Conservation (phyloP, 2,797 vertebrate genomes). For the Leucoraja ocellata region DNA sequence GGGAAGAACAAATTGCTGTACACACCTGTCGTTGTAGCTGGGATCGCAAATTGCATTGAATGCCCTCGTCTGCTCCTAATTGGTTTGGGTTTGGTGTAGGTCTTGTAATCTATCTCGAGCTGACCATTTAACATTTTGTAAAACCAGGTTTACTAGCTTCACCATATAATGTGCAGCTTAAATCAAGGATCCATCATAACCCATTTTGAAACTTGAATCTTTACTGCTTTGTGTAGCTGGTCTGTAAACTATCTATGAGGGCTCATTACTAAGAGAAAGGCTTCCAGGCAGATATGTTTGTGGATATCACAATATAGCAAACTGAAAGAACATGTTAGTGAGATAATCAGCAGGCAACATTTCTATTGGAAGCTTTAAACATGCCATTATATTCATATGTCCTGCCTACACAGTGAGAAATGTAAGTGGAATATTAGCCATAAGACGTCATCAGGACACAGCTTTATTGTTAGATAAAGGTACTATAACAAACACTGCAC, state of each 20-base stretch:
- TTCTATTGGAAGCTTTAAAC: not conserved
- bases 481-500: not conserved
- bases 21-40: too few relatives aligned
- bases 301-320: not conserved
- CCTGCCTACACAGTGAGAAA: not conserved
- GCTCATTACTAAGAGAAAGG: not conserved
- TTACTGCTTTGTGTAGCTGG: not conserved
- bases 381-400: not conserved
- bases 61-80: too few relatives aligned
- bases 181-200: too few relatives aligned
- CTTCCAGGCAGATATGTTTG: not conserved
- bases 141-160: not conserved
- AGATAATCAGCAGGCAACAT: not conserved
- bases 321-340: not conserved
- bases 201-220: not conserved
- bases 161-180: not conserved
- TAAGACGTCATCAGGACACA: not conserved
- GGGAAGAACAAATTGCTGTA: too few relatives aligned
- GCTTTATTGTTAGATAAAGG: not conserved
- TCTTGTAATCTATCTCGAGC: too few relatives aligned
- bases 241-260: not conserved
- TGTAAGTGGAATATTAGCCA: not conserved
- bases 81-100: too few relatives aligned
- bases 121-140: too few relatives aligned
- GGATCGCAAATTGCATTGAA: too few relatives aligned